Percentiles rank a stretch among this genome's conserved stretches.
Conservation (phyloP, 2,888 invertebrate genomes). For the Onthophagus sagittarius region DNA sequence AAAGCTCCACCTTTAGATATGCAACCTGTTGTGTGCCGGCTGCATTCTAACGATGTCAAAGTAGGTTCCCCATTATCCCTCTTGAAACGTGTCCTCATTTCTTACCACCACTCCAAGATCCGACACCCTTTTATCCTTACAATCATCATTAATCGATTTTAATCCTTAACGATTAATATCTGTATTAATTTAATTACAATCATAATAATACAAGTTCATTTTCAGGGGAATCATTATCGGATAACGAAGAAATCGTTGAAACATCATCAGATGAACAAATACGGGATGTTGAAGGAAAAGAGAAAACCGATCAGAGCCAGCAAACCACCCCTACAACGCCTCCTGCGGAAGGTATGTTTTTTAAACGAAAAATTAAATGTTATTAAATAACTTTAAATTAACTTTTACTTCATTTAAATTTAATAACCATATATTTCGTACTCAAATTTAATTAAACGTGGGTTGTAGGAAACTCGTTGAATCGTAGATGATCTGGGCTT, state of each 20-base stretch:
- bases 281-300: conserved; percentile 39
- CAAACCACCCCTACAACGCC: conserved; percentile 49
- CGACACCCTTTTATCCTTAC: too few relatives aligned
- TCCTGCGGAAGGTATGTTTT: conserved; percentile 18
- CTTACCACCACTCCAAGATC: not conserved
- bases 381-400: too few relatives aligned
- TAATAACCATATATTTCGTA: too few relatives aligned
- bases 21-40: not conserved
- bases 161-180: not conserved
- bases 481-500: too few relatives aligned
- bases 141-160: not conserved
- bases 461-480: too few relatives aligned
- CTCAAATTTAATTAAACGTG: too few relatives aligned
- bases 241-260: conserved; percentile 34
- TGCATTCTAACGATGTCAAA: not conserved
- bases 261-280: conserved; percentile 31
- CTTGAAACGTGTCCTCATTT: not conserved
- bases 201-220: not conserved
- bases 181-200: not conserved
- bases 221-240: conserved; percentile 38
- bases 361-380: too few relatives aligned
- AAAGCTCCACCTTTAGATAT: not conserved
- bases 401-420: too few relatives aligned
- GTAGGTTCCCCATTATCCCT: not conserved
- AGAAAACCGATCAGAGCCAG: conserved; percentile 50